phyloP scores from a whole-genome alignment of 1,140 invertebrate genomes.

The Leptoteleia sp. region DNA sequence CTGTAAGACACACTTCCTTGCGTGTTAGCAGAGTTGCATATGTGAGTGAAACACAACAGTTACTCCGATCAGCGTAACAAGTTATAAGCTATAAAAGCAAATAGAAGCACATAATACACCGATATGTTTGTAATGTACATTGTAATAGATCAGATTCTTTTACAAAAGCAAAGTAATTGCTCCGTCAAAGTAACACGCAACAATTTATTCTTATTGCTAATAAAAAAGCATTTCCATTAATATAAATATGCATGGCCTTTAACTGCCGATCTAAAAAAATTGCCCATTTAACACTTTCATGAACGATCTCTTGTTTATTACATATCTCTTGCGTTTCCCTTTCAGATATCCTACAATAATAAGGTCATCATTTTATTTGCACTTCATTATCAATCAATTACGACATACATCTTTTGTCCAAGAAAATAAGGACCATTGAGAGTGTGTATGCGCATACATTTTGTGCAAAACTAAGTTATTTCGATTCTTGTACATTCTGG shows the following conservation, averaged over 20 bases:
- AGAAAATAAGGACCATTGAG: background rate
- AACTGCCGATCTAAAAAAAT: background rate
- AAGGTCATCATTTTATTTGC: conserved; percentile 30
- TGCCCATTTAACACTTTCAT: conserved; percentile 21
- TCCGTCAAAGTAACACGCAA: conserved; percentile 13
- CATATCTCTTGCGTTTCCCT: conserved; percentile 20
- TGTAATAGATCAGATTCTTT: conserved; percentile 28
- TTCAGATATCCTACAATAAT: conserved; percentile 33
- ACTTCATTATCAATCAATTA: conserved; percentile 50
- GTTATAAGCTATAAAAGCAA: conserved; percentile 41
- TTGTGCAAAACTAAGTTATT: too few relatives aligned
- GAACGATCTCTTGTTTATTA: conserved; percentile 14
- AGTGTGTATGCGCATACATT: background rate
- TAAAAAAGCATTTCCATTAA: background rate
- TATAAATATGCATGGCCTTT: conserved; percentile 1
- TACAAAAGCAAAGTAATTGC: conserved; percentile 10
- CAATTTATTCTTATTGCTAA: conserved; percentile 10
- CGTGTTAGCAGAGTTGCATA: conserved; percentile 27
- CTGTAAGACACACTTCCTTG: conserved; percentile 6
- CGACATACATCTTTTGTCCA: conserved; percentile 18
- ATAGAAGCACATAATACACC: conserved; percentile 20
- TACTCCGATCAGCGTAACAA: conserved; percentile 32
- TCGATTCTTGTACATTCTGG: conserved; percentile 35
- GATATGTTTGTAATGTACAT: conserved; percentile 26
- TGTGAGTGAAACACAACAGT: conserved; percentile 36